Percentiles rank a stretch among this genome's conserved stretches.
phyloP scores from a whole-genome alignment of 1,140 invertebrate genomes.

The Plutomurus gul region DNA sequence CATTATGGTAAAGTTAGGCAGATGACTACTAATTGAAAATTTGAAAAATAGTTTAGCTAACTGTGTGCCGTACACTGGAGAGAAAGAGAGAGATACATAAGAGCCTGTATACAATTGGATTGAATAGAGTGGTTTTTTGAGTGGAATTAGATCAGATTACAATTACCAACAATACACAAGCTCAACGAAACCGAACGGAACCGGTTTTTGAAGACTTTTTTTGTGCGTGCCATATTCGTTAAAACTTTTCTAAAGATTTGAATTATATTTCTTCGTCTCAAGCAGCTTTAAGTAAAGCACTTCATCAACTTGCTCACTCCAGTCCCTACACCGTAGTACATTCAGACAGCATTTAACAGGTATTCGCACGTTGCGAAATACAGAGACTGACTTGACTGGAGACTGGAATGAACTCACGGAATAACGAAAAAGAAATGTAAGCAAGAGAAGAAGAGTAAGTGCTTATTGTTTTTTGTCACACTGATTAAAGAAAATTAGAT shows the following conservation, averaged over 20 bases:
- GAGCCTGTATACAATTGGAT: neutral
- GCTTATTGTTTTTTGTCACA: neutral
- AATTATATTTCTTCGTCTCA: neutral
- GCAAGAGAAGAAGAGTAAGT: neutral
- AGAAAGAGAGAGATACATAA: too few species aligned
- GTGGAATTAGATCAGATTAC: constrained; percentile 21
- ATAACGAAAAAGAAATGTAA: neutral
- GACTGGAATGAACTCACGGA: neutral
- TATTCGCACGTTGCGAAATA: too few species aligned
- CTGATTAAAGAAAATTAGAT: neutral
- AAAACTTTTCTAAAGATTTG: constrained; percentile 9
- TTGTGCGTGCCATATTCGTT: constrained; percentile 4
- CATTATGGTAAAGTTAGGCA: neutral
- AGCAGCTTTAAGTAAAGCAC: too few species aligned
- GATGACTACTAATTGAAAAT: constrained; percentile 8
- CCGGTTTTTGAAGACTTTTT: neutral
- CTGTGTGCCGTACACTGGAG: too few species aligned
- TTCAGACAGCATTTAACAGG: too few species aligned
- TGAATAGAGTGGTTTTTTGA: neutral
- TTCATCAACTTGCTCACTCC: too few species aligned
- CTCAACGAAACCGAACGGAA: constrained; percentile 14
- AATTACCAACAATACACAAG: constrained; percentile 18
- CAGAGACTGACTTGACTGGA: too few species aligned
- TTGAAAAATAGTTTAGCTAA: neutral
- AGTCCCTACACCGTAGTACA: too few species aligned